Conservation (phyloP, 1,140 invertebrate species). For the Drosophila guanche region DNA sequence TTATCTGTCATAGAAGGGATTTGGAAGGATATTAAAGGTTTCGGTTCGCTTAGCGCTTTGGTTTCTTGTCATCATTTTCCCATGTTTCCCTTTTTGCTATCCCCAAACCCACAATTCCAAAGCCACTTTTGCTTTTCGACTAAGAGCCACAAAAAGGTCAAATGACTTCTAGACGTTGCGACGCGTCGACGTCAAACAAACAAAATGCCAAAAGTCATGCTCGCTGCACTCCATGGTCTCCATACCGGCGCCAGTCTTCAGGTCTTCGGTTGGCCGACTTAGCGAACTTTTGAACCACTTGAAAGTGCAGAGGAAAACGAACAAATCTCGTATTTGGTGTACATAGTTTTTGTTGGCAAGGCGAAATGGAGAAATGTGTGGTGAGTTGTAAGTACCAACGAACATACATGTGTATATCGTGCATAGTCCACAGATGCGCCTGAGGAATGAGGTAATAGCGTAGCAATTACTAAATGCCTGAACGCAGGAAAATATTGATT, state of each 20-base stretch:
- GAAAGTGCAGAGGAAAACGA: too few relatives aligned
- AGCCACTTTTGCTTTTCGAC: too few relatives aligned
- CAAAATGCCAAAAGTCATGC: conserved; percentile 64
- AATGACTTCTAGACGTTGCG: conserved; percentile 29
- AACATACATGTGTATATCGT: not conserved
- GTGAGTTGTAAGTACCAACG: too few relatives aligned
- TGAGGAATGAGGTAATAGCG: conserved; percentile 41
- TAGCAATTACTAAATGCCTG: conserved; percentile 38
- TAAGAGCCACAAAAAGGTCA: conserved; percentile 31
- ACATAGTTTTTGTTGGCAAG: conserved; percentile 2
- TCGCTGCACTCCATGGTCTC: conserved; percentile 45
- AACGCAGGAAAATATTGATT: too few relatives aligned
- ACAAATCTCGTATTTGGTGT: not conserved
- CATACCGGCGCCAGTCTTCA: conserved; percentile 29
- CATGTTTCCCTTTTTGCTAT: too few relatives aligned
- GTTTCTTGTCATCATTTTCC: too few relatives aligned
- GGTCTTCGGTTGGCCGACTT: conserved; percentile 39
- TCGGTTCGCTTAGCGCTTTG: too few relatives aligned
- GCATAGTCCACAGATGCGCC: conserved; percentile 40
- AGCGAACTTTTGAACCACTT: conserved; percentile 5
- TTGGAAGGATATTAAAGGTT: too few relatives aligned
- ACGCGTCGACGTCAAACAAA: conserved; percentile 37
- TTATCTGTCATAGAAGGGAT: too few relatives aligned
- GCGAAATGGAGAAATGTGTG: conserved; percentile 12
- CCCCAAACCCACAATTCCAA: too few relatives aligned